Evolutionary conservation across 2,113 vertebrate genomes (phyloP).

Genomic region (Calcarius ornatus): DNA sequence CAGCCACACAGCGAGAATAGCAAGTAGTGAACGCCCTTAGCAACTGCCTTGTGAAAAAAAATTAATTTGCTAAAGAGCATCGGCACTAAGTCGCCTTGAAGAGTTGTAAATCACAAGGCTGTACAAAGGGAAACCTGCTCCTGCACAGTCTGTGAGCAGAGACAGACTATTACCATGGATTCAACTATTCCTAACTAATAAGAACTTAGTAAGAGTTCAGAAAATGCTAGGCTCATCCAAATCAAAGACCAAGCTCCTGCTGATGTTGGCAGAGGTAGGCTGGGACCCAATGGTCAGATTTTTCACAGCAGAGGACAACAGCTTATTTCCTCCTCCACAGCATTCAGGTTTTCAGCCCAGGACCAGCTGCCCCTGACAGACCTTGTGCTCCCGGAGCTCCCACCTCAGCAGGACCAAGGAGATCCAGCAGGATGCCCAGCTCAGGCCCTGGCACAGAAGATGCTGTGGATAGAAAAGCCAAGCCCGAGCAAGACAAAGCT

Average conservation of each 20-base stretch:
- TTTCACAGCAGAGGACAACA: background rate
- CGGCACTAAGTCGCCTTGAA: background rate
- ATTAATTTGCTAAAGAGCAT: slow-evolving; percentile 34
- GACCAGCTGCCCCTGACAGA: background rate
- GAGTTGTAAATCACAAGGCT: slow-evolving; percentile 11
- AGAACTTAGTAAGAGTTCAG: background rate
- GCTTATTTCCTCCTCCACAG: background rate
- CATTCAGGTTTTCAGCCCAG: background rate
- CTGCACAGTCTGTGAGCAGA: background rate
- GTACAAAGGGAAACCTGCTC: background rate
- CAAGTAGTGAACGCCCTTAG: background rate
- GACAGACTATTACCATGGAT: background rate
- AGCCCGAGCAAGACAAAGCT: background rate
- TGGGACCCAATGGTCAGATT: background rate
- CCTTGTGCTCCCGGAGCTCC: background rate
- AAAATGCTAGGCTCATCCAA: background rate
- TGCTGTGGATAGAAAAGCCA: background rate
- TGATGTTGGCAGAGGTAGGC: background rate
- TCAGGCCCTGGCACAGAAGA: background rate
- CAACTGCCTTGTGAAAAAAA: background rate
- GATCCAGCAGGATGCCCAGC: background rate
- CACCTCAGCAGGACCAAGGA: background rate
- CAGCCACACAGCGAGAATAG: background rate
- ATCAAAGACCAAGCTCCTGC: background rate
- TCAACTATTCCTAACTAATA: background rate